Percentiles rank a stretch among this genome's conserved stretches.
phyloP scores from a whole-genome alignment of 2,113 vertebrate species.

The Tyto alba region DNA sequence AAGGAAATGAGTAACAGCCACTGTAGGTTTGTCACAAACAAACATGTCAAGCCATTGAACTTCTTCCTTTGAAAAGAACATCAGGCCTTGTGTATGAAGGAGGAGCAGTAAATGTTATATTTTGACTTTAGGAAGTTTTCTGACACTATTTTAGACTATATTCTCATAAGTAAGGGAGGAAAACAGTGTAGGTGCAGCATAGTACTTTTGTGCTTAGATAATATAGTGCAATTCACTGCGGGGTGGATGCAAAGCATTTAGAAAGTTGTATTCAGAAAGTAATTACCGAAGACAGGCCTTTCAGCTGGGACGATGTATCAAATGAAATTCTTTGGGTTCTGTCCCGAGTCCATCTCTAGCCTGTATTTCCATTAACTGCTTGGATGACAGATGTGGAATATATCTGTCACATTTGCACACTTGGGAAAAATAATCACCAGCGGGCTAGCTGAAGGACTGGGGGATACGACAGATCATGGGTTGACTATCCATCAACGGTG shows the following conservation, averaged over 20 bases:
- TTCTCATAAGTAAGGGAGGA: background rate
- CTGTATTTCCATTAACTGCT: background rate
- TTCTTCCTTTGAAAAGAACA: slow-evolving; percentile 57
- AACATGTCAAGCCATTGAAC: slow-evolving; percentile 62
- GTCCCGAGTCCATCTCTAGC: background rate
- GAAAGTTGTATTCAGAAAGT: background rate
- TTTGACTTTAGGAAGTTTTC: slow-evolving; percentile 12
- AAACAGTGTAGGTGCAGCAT: background rate
- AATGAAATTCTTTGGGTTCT: background rate
- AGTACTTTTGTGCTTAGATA: background rate
- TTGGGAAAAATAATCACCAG: background rate
- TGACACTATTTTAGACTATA: background rate
- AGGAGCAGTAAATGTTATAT: slow-evolving; percentile 11
- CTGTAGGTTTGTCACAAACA: slow-evolving; percentile 66
- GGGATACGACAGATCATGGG: background rate
- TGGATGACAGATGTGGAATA: background rate
- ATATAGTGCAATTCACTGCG: background rate
- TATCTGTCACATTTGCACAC: background rate
- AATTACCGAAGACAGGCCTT: background rate
- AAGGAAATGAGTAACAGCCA: slow-evolving; percentile 63
- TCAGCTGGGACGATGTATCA: background rate
- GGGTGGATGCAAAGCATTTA: background rate
- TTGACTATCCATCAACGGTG: background rate
- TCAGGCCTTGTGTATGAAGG: slow-evolving; percentile 34
- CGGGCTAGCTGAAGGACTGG: background rate